Evolutionary conservation across 2,797 vertebrate genomes (phyloP), one percentile per base, ranked within the genome.

Genomic region (Bradypus variegatus): DNA sequence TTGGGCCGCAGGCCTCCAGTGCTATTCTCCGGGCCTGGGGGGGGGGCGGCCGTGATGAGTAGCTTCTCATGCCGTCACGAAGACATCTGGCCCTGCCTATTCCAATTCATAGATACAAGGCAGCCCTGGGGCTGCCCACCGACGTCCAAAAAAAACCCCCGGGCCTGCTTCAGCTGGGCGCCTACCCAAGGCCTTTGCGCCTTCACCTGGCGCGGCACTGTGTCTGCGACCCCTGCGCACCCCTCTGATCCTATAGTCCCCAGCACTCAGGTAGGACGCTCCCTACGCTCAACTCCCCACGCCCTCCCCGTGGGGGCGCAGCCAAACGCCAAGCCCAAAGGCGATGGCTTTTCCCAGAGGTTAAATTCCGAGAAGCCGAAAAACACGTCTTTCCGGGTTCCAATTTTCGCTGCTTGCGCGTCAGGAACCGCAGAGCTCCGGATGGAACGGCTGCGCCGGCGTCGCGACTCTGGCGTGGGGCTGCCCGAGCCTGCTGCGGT

Each of bases 191-290:
- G 36, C 15, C 3, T 38, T 72, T 11, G n/a, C 12, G 18, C 58
- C 19, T 6, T 58, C n/a, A 36, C 60, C 27, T 11, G 5, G 6
- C 1, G 13, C 50, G 8, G 14, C 67, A 19, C 58, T 58, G 14
- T 13, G 19, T 72, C 45, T 33, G 29, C 10, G 31, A 27, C 69
- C 8, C 25, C 67, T 0, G n/a, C 9, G 13, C 8, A 31, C 27
- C 6, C 25, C 33, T 1, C 23, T 0, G 2, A 64, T 19, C n/a
- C 53, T 70, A 67, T 36, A 21, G 12, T 9, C 12, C 2, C 10
- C 11, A 36, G 36, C 23, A 7, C 1, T 8, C 53, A 14, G 31
- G 13, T 27, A 38, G 77, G 48, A 80, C 15, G 2, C 65, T 62
- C 29, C 53, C 25, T 73, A n/a, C n/a, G 8, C 48, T 53, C 77